These are phyloP conservation scores for Cosmorhoe ocellata DNA, from an alignment of 2,888 invertebrate genomes.

Conservation along the genomic window DNA sequence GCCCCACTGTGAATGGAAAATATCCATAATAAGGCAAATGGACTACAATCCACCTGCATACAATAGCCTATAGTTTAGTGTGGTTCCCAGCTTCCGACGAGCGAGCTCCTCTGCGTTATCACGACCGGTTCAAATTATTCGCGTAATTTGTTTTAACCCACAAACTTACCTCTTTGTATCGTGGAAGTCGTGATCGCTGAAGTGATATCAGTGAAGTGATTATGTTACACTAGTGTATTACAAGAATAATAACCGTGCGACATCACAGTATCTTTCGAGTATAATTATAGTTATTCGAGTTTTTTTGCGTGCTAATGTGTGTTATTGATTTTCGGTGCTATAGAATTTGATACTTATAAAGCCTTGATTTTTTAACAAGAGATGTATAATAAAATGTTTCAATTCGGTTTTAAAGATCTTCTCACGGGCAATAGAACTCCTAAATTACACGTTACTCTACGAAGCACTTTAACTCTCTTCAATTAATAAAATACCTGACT, in stretches of 20 bases:
- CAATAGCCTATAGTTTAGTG: slow-evolving; percentile 78
- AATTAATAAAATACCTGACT: slow-evolving; percentile 22
- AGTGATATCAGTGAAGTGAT: slow-evolving; percentile 42
- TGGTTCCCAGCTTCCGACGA: slow-evolving; percentile 76
- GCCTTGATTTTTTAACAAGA: slow-evolving; percentile 56
- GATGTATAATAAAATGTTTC: slow-evolving; percentile 47
- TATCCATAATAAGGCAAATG: slow-evolving; percentile 73
- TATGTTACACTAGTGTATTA: slow-evolving; percentile 25
- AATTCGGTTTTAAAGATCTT: slow-evolving; percentile 48
- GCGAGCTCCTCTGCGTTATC: slow-evolving; percentile 61
- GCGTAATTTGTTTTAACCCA: slow-evolving; percentile 22
- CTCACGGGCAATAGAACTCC: slow-evolving; percentile 45
- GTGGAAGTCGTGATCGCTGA: slow-evolving; percentile 39
- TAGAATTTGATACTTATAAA: not conserved
- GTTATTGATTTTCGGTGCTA: too few species aligned
- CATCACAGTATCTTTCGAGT: slow-evolving; percentile 25
- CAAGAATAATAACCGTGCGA: slow-evolving; percentile 25
- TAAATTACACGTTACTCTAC: slow-evolving; percentile 40
- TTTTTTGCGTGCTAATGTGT: too few species aligned
- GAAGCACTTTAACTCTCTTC: slow-evolving; percentile 40
- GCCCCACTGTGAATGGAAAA: slow-evolving; percentile 76
- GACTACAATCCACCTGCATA: slow-evolving; percentile 80
- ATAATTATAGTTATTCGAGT: too few species aligned
- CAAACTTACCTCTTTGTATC: slow-evolving; percentile 3
- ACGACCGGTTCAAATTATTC: slow-evolving; percentile 35